Conservation (phyloP, 2,888 invertebrate species). For the Drosophila atripex region DNA sequence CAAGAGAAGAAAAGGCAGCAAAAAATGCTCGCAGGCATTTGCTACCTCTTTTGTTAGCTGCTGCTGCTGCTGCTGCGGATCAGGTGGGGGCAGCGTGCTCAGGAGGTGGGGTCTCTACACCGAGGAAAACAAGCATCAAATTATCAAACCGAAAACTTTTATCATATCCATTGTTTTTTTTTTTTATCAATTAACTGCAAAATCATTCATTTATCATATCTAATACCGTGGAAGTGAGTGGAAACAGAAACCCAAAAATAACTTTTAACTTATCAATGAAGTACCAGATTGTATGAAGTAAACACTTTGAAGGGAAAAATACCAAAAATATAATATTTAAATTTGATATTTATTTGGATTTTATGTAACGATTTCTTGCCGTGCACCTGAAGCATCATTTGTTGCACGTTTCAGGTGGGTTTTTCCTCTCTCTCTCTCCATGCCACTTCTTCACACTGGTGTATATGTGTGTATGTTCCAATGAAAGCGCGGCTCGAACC, state of each 20-base stretch:
- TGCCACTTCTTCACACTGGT: slow-evolving; percentile 20
- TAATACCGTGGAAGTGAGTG: not conserved
- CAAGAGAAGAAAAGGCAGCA: slow-evolving; percentile 44
- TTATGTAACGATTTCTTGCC: no score
- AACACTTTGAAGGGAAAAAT: not conserved
- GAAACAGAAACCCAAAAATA: no score
- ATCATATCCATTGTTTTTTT: not conserved
- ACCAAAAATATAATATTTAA: not conserved
- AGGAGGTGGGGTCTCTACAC: slow-evolving; percentile 17
- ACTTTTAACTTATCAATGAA: not conserved
- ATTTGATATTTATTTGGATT: not conserved
- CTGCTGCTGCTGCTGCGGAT: slow-evolving; percentile 28
- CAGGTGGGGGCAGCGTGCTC: slow-evolving; percentile 47
- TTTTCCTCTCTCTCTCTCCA: slow-evolving; percentile 10
- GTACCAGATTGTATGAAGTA: not conserved
- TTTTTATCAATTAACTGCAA: not conserved
- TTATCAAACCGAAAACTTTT: slow-evolving; percentile 4
- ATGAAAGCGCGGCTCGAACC: slow-evolving; percentile 51
- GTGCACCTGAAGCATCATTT: slow-evolving; percentile 45
- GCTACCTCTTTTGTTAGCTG: slow-evolving; percentile 46
- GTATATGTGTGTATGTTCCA: slow-evolving; percentile 31
- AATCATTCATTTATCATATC: slow-evolving; percentile 3
- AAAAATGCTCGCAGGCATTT: slow-evolving; percentile 70
- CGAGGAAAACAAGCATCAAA: slow-evolving; percentile 14
- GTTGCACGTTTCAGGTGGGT: slow-evolving; percentile 68